Conservation (phyloP, 2,888 invertebrate genomes). For the Spialia ferax region DNA sequence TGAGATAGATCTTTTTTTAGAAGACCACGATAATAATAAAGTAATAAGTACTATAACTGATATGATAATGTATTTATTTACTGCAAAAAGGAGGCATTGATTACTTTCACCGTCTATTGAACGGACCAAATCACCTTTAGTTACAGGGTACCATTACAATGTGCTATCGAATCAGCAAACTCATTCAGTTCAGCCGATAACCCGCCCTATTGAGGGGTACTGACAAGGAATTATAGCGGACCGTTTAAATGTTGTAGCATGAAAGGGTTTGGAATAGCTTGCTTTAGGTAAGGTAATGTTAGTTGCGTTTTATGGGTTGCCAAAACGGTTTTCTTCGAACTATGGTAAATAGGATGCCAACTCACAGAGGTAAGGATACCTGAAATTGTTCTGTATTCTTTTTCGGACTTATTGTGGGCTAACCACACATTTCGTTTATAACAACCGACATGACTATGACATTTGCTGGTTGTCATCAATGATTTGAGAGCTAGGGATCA, state of each 20-base stretch:
- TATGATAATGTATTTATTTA: background rate
- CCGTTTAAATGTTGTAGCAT: slow-evolving; percentile 11
- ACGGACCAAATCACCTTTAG: slow-evolving; percentile 2
- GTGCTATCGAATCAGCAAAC: slow-evolving; percentile 25
- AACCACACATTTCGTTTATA: too few species aligned
- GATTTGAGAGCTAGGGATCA: too few species aligned
- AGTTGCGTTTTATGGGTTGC: slow-evolving; percentile 4
- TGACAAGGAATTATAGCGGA: slow-evolving; percentile 30
- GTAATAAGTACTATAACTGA: background rate
- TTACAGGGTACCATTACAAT: slow-evolving; percentile 21
- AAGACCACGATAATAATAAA: too few species aligned
- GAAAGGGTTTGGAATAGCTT: slow-evolving; percentile 25
- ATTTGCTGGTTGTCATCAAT: too few species aligned
- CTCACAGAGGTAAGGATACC: too few species aligned
- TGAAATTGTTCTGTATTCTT: too few species aligned
- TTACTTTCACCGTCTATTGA: background rate
- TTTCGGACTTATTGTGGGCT: too few species aligned
- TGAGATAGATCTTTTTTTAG: too few species aligned
- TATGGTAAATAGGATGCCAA: background rate
- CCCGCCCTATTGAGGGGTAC: slow-evolving; percentile 28
- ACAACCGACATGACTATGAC: too few species aligned
- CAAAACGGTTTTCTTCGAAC: background rate
- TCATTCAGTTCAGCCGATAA: slow-evolving; percentile 31
- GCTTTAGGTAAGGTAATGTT: slow-evolving; percentile 1
- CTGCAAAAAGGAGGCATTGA: too few species aligned